Base-by-base conservation (phyloP, 2,888 invertebrate genomes). In the Athrips mouffetella region DNA sequence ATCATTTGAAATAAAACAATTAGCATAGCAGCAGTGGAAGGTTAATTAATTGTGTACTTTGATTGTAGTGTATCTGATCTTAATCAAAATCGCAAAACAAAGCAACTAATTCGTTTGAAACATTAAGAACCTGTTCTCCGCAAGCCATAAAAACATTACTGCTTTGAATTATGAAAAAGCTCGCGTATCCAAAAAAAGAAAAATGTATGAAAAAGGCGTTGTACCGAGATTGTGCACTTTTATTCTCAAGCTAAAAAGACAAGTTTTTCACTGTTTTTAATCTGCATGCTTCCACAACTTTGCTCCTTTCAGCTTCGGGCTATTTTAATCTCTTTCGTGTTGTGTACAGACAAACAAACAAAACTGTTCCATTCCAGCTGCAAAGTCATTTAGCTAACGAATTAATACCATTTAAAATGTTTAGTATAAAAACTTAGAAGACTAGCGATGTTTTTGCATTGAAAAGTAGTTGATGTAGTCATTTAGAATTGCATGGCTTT, bases 311-410 rank as follows among this genome's bases (percentile, higher is more conserved):
- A 70, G 82, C 84, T 66, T 54, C 63, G 53, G 80, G 84, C 78
- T 68, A 75, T 85, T 86, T 86, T 84, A 86, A 86, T 85, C 80
- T 83, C 71, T 80, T 80, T 75, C 67, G 73, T 65, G 60, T 65
- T 68, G 61, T 63, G 65, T 60, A 70, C 69, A 69, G 71, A 72
- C 70, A 64, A 61, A 76, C 70, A 72, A 74, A 76, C 71, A 69
- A 69, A 76, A 61, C 49, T 39, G 25, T 27, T 47, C 27, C 30
- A n/a, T 50, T 48, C 60, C 60, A 60, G 58, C 62, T 64, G 65
- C 64, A 67, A 68, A 73, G 67, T 74, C 66, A 67, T 76, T 74
- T 72, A 65, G 63, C 56, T 53, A n/a, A 57, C 57, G 64, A 69
- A 72, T 68, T 69, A 65, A 63, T 65, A n/a, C n/a, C n/a, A n/a